These are phyloP conservation scores for Pseudomyrmex concolor DNA, from an alignment of 1,140 invertebrate species.

Conservation along the genomic window DNA sequence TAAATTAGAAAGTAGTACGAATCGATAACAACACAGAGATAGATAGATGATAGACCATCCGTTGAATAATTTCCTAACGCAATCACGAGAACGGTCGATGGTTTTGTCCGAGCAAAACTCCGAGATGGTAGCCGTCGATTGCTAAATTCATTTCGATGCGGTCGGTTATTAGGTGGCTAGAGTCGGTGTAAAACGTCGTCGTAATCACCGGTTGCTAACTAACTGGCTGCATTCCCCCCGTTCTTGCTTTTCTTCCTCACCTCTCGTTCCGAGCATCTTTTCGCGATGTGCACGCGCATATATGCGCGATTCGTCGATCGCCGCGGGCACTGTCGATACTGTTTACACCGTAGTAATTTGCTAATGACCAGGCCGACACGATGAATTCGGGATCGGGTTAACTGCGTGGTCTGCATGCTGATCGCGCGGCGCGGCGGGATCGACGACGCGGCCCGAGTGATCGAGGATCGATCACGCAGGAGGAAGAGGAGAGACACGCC, in stretches of 20 bases:
- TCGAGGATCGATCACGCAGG: constrained; percentile 61
- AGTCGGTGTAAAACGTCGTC: constrained; percentile 80
- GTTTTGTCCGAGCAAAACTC: background rate
- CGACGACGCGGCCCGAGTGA: constrained; percentile 65
- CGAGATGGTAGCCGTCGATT: constrained; percentile 61
- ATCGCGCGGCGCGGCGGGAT: constrained; percentile 56
- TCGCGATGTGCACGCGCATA: constrained; percentile 56
- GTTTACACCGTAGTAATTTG: constrained; percentile 85
- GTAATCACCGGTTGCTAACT: constrained; percentile 83
- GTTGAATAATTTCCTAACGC: background rate
- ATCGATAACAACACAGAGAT: too few relatives aligned
- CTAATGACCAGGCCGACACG: constrained; percentile 80
- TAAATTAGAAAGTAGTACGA: too few relatives aligned
- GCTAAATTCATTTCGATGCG: constrained; percentile 80
- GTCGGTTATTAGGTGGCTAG: constrained; percentile 82
- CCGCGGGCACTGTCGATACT: constrained; percentile 77
- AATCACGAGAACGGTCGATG: background rate
- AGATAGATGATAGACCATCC: too few relatives aligned
- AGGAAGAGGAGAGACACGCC: constrained; percentile 60
- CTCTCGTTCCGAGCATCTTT: constrained; percentile 29
- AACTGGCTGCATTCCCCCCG: constrained; percentile 72
- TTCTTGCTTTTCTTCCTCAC: background rate
- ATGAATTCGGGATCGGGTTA: constrained; percentile 79
- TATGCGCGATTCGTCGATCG: constrained; percentile 46
- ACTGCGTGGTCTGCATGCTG: constrained; percentile 78